Evolutionary conservation across 2,888 invertebrate species (phyloP).

Genomic region (Caenorhabditis sulstoni): DNA sequence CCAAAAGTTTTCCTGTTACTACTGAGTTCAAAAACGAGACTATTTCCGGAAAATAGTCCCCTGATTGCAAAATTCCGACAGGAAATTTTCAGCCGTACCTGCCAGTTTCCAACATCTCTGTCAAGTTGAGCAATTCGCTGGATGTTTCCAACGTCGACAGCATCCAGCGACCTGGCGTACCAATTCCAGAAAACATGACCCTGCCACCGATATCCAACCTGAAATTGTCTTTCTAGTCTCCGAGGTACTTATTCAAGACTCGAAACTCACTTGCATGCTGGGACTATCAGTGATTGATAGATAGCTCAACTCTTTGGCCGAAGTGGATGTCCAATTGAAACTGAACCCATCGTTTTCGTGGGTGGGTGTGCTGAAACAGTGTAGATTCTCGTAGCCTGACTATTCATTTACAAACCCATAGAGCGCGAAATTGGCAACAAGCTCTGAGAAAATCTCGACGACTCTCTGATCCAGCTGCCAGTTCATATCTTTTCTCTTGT

Average conservation of each 20-base stretch:
- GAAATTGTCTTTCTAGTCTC: neutral
- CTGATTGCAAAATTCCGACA: no score
- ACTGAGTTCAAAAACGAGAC: no score
- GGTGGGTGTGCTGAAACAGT: conserved; percentile 79
- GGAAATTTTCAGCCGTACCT: conserved; percentile 70
- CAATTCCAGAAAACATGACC: conserved; percentile 81
- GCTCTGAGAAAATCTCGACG: conserved; percentile 80
- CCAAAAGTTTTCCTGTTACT: no score
- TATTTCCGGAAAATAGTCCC: no score
- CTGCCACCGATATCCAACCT: conserved; percentile 78
- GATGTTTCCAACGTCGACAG: conserved; percentile 80
- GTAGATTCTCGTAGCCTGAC: no score
- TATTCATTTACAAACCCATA: conserved; percentile 76
- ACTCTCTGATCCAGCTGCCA: conserved; percentile 80
- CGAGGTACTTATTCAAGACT: neutral
- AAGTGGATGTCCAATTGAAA: conserved; percentile 80
- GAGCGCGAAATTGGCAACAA: conserved; percentile 79
- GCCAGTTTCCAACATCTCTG: conserved; percentile 80
- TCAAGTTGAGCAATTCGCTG: conserved; percentile 77
- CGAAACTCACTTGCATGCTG: conserved; percentile 69
- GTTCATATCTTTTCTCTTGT: conserved; percentile 77
- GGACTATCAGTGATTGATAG: conserved; percentile 80
- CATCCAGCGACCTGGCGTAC: conserved; percentile 78
- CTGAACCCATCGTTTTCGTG: conserved; percentile 75
- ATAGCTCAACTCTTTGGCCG: conserved; percentile 74